phyloP scores from a whole-genome alignment of 2,113 vertebrate species.

The Megaceryle torquata region DNA sequence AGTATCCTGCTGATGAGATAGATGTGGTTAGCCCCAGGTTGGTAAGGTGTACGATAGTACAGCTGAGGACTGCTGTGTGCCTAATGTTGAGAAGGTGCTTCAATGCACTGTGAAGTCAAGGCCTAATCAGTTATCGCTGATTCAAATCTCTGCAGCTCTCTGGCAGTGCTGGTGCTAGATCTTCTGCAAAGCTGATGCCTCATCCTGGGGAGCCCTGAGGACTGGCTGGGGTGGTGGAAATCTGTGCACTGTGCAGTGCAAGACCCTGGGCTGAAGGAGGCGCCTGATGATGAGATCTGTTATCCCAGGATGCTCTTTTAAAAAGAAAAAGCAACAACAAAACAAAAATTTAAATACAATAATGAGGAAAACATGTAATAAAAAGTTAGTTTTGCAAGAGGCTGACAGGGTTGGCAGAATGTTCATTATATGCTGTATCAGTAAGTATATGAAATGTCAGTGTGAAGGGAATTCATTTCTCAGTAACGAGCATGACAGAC shows the following conservation, averaged over 20 bases:
- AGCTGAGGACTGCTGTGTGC: not conserved
- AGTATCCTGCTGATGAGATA: constrained; percentile 11
- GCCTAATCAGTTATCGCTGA: not conserved
- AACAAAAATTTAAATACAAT: constrained; percentile 14
- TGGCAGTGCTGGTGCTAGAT: not conserved
- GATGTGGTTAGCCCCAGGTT: constrained; percentile 23
- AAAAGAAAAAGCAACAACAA: not conserved
- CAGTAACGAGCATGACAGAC: constrained; percentile 60
- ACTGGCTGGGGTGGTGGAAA: not conserved
- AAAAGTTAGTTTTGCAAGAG: constrained; percentile 54
- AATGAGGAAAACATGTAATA: constrained; percentile 41
- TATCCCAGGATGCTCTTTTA: not conserved
- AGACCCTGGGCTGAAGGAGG: not conserved
- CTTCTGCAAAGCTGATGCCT: not conserved
- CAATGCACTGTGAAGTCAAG: not conserved
- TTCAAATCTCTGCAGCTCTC: not conserved
- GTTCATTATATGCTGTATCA: constrained; percentile 59
- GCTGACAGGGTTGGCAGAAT: constrained; percentile 27
- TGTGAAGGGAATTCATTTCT: constrained; percentile 65
- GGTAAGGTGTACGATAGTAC: not conserved
- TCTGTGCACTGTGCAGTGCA: not conserved
- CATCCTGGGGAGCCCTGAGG: not conserved
- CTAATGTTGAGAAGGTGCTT: not conserved
- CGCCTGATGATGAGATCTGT: not conserved
- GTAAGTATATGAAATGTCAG: constrained; percentile 65